Evolutionary conservation across 2,113 vertebrate genomes (phyloP).

Genomic region (Rhinichthys klamathensis): DNA sequence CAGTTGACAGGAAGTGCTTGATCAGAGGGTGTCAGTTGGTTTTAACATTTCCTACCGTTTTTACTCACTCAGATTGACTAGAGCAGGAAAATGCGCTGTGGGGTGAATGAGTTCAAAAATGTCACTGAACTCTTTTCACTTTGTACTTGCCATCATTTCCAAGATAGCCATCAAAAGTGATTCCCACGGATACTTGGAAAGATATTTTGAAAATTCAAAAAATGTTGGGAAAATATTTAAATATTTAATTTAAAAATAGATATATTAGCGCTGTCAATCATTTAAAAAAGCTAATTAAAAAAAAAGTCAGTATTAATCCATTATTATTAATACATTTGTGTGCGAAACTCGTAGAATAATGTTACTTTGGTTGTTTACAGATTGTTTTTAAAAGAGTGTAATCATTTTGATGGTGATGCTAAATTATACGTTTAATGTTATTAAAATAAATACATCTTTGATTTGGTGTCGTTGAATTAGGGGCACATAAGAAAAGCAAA

Average conservation of each 20-base stretch:
- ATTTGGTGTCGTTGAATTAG: background rate
- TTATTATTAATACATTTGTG: no score
- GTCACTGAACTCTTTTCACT: background rate
- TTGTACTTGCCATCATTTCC: no score
- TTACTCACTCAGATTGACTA: background rate
- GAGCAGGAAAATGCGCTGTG: background rate
- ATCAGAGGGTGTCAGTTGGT: background rate
- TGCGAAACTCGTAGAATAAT: no score
- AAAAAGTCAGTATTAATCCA: no score
- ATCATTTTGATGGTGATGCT: no score
- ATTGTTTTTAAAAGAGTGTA: no score
- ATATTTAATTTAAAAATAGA: background rate
- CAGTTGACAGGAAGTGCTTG: background rate
- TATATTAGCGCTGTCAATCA: background rate
- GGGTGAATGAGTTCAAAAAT: background rate
- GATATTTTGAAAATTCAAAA: background rate
- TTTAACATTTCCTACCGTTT: background rate
- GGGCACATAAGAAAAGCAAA: background rate
- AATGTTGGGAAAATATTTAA: background rate
- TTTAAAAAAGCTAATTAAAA: no score
- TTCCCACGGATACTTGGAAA: background rate
- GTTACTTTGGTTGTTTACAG: no score
- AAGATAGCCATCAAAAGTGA: background rate
- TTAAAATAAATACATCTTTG: background rate
- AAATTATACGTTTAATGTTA: background rate